Conservation (phyloP, 2,888 invertebrate genomes). For the Yponomeuta malinellus region DNA sequence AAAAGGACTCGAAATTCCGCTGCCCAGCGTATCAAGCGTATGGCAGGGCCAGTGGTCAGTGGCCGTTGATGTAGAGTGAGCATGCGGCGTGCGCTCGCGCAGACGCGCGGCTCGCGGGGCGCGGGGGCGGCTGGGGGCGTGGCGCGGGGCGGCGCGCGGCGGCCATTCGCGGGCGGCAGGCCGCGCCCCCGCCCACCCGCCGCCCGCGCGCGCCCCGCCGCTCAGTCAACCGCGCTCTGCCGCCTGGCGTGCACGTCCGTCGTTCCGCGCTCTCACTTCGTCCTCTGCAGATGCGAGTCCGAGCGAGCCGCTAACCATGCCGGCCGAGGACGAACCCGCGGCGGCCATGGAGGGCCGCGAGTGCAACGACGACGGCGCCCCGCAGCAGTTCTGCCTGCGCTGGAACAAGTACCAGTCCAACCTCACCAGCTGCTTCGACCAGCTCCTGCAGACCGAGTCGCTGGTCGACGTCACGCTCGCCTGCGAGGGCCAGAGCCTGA, state of each 20-base stretch:
- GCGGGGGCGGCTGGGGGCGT: constrained; percentile 23
- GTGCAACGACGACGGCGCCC: constrained; percentile 78
- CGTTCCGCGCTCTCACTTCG: constrained; percentile 40
- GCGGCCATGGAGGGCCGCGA: constrained; percentile 65
- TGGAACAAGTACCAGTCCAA: constrained; percentile 97
- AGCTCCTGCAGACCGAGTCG: constrained; percentile 90
- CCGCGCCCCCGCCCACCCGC: constrained; percentile 39
- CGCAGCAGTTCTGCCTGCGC: constrained; percentile 88
- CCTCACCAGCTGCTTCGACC: constrained; percentile 91
- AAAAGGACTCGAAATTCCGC: too few species aligned
- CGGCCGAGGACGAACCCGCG: constrained; percentile 66
- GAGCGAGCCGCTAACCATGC: constrained; percentile 51
- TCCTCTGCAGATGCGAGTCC: constrained; percentile 48
- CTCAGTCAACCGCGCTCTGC: constrained; percentile 34
- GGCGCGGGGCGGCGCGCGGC: constrained; percentile 40
- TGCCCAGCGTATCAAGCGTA: too few species aligned
- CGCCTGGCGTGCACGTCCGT: constrained; percentile 45
- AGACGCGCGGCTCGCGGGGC: constrained; percentile 24
- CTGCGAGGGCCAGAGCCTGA: constrained; percentile 92
- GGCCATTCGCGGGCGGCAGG: constrained; percentile 36
- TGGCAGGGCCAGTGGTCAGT: background rate
- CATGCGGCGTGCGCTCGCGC: constrained; percentile 15
- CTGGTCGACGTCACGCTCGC: constrained; percentile 95
- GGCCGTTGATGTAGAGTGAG: background rate
- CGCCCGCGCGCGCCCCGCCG: constrained; percentile 41